Conservation (phyloP, 2,113 vertebrate species). For the Ophiodon elongatus region DNA sequence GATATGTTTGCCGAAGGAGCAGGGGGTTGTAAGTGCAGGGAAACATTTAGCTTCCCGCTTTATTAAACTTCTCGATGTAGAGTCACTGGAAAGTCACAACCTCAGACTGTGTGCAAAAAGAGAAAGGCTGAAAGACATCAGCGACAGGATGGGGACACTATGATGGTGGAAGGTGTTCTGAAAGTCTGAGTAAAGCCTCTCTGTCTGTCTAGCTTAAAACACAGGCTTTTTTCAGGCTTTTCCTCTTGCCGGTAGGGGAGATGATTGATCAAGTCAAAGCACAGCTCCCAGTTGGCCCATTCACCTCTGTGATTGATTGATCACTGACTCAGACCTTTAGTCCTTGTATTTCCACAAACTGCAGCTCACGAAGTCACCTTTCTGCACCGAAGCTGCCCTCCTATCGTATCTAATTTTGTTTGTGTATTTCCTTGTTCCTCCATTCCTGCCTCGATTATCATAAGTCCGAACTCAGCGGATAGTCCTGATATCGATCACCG, state of each 20-base stretch:
- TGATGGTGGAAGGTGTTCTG: background rate
- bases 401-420: constrained; percentile 31
- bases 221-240: background rate
- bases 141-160: background rate
- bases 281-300: constrained; percentile 40
- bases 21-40: background rate
- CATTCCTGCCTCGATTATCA: constrained; percentile 17
- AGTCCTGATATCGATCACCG: constrained; percentile 55
- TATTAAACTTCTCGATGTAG: constrained; percentile 1
- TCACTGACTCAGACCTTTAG: constrained; percentile 30
- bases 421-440: constrained; percentile 25
- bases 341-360: constrained; percentile 41
- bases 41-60: constrained; percentile 16
- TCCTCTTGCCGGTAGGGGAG: background rate
- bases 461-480: constrained; percentile 51
- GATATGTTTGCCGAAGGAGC: constrained; percentile 9
- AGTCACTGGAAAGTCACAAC: constrained; percentile 12
- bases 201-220: constrained; percentile 3
- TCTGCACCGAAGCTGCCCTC: constrained; percentile 3
- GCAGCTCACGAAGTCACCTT: constrained; percentile 19
- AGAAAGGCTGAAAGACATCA: background rate
- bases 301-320: constrained; percentile 34
- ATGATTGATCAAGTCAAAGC: constrained; percentile 58
- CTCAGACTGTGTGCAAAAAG: background rate
- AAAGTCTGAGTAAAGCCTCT: background rate